Evolutionary conservation across 2,797 vertebrate genomes (phyloP), one percentile per base, ranked within the genome.

Genomic region (Alcedo quadribrachys): DNA sequence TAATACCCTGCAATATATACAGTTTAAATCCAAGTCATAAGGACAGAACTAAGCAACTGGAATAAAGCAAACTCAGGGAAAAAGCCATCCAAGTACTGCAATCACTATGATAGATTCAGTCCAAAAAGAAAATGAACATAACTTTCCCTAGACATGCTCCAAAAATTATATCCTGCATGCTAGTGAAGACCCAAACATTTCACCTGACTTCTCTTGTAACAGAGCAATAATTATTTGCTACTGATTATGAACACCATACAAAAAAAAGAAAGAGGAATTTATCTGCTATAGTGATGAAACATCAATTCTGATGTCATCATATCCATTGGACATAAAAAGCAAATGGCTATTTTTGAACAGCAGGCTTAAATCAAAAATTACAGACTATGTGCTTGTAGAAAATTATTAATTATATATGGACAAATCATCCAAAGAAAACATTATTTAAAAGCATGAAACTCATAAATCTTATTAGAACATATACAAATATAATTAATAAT

Each of bases 141-240:
- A 48, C 17, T 63, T 88, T 89, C 83, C 37, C 11, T 62, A 87
- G 14, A 81, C 15, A 12, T 71, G 28, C 45, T 85, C 30, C 73
- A 87, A 80, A 80, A 91, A 81, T 35, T 82, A 54, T 42, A 81
- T 22, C 8, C n/a, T 67, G 18, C 15, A 21, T 84, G 6, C 63
- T 87, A 65, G 91, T 68, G 57, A 73, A 94, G 51, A 70, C 14
- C 11, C 33, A 61, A 40, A 83, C 8, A 82, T 80, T 87, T 90
- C 32, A 92, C 20, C 12, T 77, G 28, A 88, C 82, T 94, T 46
- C 14, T 77, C 3, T 54, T 63, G 71, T 57, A 91, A 92, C 19
- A 77, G 4, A 87, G 53, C 66, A 91, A 74, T 57, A 92, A 94
- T 53, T 87, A 63, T 51, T 95, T 92, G 62, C 12, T 71, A 53